These are phyloP conservation scores for Bombyx mandarina DNA, from an alignment of 1,140 invertebrate genomes.

Conservation along the genomic window DNA sequence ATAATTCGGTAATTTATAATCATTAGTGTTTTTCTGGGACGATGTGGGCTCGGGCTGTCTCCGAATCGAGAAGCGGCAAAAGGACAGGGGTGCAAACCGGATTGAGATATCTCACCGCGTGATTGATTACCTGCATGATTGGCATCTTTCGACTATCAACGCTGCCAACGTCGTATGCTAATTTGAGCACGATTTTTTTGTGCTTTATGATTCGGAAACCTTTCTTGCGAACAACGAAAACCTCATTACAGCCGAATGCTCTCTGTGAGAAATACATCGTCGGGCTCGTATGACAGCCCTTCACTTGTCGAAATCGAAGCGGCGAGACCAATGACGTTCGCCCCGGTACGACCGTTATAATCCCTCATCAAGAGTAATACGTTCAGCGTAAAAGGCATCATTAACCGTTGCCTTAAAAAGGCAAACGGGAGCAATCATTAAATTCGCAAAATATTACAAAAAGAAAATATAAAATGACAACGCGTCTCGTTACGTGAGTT, in stretches of 20 bases:
- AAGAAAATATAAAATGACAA: constrained; percentile 49
- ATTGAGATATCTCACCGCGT: constrained; percentile 60
- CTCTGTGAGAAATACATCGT: constrained; percentile 53
- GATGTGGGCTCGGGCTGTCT: constrained; percentile 20
- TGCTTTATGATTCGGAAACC: constrained; percentile 27
- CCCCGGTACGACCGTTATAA: constrained; percentile 50
- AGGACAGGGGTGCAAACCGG: constrained; percentile 39
- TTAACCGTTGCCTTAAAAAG: constrained; percentile 67
- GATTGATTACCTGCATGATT: constrained; percentile 61
- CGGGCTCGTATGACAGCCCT: constrained; percentile 58
- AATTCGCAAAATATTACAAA: constrained; percentile 61
- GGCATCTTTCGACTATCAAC: constrained; percentile 30
- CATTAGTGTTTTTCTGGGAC: constrained; percentile 47
- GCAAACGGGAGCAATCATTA: constrained; percentile 64
- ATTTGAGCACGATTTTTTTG: constrained; percentile 29
- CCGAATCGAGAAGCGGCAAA: constrained; percentile 5
- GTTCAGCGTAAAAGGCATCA: constrained; percentile 62
- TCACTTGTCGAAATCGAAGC: constrained; percentile 35
- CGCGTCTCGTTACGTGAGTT: constrained; percentile 59
- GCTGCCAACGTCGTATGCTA: too few relatives aligned
- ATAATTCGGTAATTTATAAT: constrained; percentile 61
- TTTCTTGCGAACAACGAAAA: constrained; percentile 34
- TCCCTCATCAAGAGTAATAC: constrained; percentile 58
- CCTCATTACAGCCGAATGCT: constrained; percentile 44
- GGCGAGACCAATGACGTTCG: constrained; percentile 28